Conservation (phyloP, 1,140 invertebrate genomes). For the Apis mellifera region Amel_HAv3.1 CM009931.2:6466501-6467000, state of each 20-base stretch:
- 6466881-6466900: constrained; percentile 7
- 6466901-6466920: neutral
- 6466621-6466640: neutral
- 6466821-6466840: constrained; percentile 4
- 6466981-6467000: too few species aligned
- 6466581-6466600: too few species aligned
- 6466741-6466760: too few species aligned
- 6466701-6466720: neutral
- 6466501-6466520: neutral
- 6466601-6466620: too few species aligned
- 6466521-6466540: neutral
- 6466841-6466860: neutral
- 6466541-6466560: neutral
- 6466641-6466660: neutral
- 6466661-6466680: neutral
- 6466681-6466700: too few species aligned
- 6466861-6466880: neutral
- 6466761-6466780: neutral
- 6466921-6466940: neutral
- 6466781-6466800: neutral
- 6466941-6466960: neutral
- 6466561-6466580: too few species aligned
- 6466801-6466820: neutral
- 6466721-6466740: neutral
- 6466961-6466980: neutral